Evolutionary conservation across 2,888 invertebrate genomes (phyloP).

Genomic region (Agonum fuliginosum): DNA sequence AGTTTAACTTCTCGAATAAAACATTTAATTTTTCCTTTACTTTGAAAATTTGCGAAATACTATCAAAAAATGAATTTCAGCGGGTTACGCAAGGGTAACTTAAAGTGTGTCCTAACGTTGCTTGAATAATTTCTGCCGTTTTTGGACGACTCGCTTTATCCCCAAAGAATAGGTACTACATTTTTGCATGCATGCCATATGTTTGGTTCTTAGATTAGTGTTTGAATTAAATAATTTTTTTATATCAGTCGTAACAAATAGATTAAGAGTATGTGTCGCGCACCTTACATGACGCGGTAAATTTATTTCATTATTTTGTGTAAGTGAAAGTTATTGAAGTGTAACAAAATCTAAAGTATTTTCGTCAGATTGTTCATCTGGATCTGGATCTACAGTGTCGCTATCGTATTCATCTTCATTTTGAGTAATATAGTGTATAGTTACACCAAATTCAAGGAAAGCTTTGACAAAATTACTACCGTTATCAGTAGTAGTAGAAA

Average conservation of each 20-base stretch:
- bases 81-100: no score
- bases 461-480: background rate
- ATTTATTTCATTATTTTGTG: background rate
- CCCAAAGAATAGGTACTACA: no score
- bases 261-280: background rate
- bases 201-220: no score
- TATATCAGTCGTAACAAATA: background rate
- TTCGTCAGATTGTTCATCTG: background rate
- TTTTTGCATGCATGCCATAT: no score
- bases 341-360: background rate
- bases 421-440: background rate
- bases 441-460: background rate
- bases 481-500: background rate
- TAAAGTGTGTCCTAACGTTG: no score
- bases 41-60: conserved; percentile 7
- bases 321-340: background rate
- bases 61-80: no score
- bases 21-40: background rate
- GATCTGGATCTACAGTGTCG: background rate
- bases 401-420: background rate
- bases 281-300: background rate
- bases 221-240: background rate
- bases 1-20: conserved; percentile 1
- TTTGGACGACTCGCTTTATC: no score
- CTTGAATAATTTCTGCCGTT: no score